A percentile compares a stretch with the other conserved stretches of the same genome.
Evolutionary conservation across 2,113 vertebrate genomes (phyloP).

Genomic region (Gymnobelideus leadbeateri): DNA sequence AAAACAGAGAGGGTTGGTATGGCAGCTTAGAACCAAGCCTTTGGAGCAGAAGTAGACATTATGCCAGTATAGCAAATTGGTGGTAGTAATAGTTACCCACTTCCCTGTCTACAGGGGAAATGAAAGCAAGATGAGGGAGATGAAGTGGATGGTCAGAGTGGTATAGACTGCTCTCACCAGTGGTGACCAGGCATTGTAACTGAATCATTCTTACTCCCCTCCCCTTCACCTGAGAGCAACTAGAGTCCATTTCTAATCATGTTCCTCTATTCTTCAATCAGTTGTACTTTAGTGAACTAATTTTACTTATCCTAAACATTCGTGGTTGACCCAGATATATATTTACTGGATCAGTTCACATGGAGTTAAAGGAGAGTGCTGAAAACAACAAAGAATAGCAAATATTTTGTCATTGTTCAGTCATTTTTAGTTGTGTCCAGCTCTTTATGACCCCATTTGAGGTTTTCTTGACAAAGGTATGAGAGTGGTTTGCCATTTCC

Average conservation of each 20-base stretch:
- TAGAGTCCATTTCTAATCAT: not conserved
- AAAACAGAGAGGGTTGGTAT: not conserved
- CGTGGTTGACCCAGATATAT: not conserved
- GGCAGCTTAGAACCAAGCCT: not conserved
- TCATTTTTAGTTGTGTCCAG: not conserved
- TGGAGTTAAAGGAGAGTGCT: not conserved
- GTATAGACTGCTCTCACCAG: not conserved
- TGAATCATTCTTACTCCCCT: not conserved
- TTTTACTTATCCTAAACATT: not conserved
- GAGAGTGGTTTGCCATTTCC: not conserved
- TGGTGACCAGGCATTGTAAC: not conserved
- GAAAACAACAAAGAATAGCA: not conserved
- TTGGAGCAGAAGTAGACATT: not conserved
- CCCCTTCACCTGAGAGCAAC: not conserved
- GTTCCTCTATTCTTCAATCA: not conserved
- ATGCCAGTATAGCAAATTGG: not conserved
- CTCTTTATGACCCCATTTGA: not conserved
- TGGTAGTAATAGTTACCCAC: not conserved
- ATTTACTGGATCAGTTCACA: not conserved
- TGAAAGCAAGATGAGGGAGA: not conserved
- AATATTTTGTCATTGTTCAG: not conserved
- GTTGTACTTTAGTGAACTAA: not conserved
- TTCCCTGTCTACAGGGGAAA: not conserved
- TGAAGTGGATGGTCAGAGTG: not conserved
- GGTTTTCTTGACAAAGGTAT: not conserved